These are phyloP conservation scores for Sigmodon hispidus DNA, from an alignment of 2,113 vertebrate genomes.

Conservation along the genomic window DNA sequence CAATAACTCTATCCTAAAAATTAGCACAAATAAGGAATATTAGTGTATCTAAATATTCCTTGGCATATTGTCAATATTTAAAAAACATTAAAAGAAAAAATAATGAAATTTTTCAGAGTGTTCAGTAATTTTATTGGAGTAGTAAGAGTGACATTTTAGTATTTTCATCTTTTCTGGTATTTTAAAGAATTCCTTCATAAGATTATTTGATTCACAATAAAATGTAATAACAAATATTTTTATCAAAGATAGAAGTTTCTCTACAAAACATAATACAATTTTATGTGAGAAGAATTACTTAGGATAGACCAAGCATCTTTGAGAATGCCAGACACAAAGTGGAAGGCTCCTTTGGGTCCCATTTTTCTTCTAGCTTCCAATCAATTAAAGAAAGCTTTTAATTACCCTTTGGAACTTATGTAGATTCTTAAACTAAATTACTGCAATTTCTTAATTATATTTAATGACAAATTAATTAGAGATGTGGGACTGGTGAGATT, in stretches of 20 bases:
- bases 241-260: not conserved
- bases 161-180: constrained; percentile 36
- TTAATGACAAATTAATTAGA: constrained; percentile 77
- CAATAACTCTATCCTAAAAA: not conserved
- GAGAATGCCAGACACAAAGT: constrained; percentile 20
- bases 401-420: constrained; percentile 56
- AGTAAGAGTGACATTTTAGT: constrained; percentile 18
- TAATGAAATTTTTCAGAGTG: not conserved
- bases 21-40: constrained; percentile 13
- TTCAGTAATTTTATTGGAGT: not conserved
- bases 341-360: not conserved
- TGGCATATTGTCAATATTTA: constrained; percentile 1
- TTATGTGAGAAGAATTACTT: not conserved
- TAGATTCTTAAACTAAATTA: constrained; percentile 61
- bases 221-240: constrained; percentile 4
- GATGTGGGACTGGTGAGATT: constrained; percentile 53
- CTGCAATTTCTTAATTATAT: constrained; percentile 67
- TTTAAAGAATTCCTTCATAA: not conserved
- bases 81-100: constrained; percentile 21
- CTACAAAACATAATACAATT: constrained; percentile 23
- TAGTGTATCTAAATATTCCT: not conserved
- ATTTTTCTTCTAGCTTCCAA: constrained; percentile 22
- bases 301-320: not conserved
- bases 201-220: constrained; percentile 34
- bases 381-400: constrained; percentile 64